phyloP scores from a whole-genome alignment of 2,797 vertebrate species.

The Sebastiscus albofasciatus region DNA sequence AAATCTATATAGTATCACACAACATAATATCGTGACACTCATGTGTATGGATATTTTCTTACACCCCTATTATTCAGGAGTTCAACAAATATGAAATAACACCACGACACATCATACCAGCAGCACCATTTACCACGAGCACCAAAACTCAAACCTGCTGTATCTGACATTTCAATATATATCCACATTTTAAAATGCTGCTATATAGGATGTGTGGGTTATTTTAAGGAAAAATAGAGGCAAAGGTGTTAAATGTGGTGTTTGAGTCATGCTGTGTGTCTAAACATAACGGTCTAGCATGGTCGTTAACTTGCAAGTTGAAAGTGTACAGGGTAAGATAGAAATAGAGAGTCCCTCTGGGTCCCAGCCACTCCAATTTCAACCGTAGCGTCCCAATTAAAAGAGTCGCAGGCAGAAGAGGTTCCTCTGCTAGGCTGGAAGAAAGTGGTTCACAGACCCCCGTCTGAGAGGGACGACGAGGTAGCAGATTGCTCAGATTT shows the following conservation, averaged over 20 bases:
- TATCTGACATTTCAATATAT: slow-evolving; percentile 21
- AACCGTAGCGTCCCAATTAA: slow-evolving; percentile 77
- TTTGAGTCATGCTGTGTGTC: slow-evolving; percentile 49
- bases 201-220: slow-evolving; percentile 22
- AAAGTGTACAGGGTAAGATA: slow-evolving; percentile 60
- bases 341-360: slow-evolving; percentile 70
- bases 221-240: slow-evolving; percentile 52
- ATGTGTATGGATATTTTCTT: too few relatives aligned
- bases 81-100: not conserved
- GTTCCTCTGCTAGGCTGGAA: slow-evolving; percentile 52
- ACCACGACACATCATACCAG: slow-evolving; percentile 15
- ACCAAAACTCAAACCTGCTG: not conserved
- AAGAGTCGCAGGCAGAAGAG: slow-evolving; percentile 66
- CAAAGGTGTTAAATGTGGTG: slow-evolving; percentile 53
- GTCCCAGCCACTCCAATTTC: slow-evolving; percentile 72
- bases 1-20: not conserved
- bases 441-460: slow-evolving; percentile 64
- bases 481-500: slow-evolving; percentile 52
- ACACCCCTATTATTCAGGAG: too few relatives aligned
- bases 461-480: slow-evolving; percentile 39
- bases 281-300: slow-evolving; percentile 64
- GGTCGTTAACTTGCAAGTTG: slow-evolving; percentile 62
- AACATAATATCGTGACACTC: rapidly evolving
- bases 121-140: slow-evolving; percentile 10
- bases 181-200: slow-evolving; percentile 38